These are phyloP conservation scores for Adela reaumurella DNA, from an alignment of 2,888 invertebrate genomes.

Conservation along the genomic window DNA sequence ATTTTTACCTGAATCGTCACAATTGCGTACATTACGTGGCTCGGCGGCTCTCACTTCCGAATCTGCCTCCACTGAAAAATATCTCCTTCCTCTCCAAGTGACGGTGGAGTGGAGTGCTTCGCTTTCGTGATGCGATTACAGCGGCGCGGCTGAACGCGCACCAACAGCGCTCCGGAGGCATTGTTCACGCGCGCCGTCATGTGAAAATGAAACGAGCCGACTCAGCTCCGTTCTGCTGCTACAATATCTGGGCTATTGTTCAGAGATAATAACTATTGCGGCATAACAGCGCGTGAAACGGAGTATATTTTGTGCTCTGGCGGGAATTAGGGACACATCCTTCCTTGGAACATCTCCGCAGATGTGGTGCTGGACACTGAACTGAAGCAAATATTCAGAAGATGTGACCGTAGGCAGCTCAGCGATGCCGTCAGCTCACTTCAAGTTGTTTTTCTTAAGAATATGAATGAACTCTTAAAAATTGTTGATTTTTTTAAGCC, in stretches of 20 bases:
- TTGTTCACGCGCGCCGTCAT: slow-evolving; percentile 40
- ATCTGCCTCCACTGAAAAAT: background rate
- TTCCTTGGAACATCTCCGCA: too few relatives aligned
- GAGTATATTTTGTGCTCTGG: slow-evolving; percentile 18
- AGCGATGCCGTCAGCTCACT: too few relatives aligned
- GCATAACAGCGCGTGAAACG: slow-evolving; percentile 45
- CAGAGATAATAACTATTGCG: slow-evolving; percentile 49
- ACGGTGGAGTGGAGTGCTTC: slow-evolving; percentile 1
- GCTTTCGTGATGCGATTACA: slow-evolving; percentile 63
- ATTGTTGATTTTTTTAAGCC: too few relatives aligned
- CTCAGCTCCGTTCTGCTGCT: slow-evolving; percentile 38
- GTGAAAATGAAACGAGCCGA: slow-evolving; percentile 55
- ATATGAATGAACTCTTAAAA: too few relatives aligned
- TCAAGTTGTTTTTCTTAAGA: too few relatives aligned
- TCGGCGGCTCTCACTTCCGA: slow-evolving; percentile 4
- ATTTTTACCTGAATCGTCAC: too few relatives aligned
- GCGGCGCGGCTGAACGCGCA: slow-evolving; percentile 61
- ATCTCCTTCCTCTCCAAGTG: background rate
- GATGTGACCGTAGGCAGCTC: too few relatives aligned
- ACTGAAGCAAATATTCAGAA: too few relatives aligned
- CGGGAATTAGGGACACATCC: slow-evolving; percentile 15
- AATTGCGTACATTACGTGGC: slow-evolving; percentile 3
- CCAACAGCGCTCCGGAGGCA: slow-evolving; percentile 45
- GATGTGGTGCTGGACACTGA: too few relatives aligned
- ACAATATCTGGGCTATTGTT: slow-evolving; percentile 47